Evolutionary conservation across 2,113 vertebrate genomes (phyloP).

Genomic region (Pionites leucogaster): DNA sequence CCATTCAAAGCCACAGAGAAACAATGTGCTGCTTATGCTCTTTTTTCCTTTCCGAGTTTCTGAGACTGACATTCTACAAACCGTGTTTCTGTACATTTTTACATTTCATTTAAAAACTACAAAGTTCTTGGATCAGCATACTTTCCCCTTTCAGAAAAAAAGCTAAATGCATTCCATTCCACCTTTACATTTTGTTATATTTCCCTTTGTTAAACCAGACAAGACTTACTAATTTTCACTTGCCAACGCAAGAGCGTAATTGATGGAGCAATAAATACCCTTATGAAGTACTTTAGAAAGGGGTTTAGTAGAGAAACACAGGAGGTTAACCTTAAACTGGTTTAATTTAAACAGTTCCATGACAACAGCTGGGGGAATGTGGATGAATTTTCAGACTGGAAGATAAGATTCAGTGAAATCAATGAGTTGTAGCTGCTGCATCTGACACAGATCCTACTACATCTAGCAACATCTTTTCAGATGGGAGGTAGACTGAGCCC

Average conservation of each 20-base stretch:
- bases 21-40: neutral
- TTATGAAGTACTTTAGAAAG: neutral
- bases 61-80: neutral
- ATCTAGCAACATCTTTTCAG: neutral
- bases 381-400: neutral
- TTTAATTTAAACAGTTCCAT: constrained; percentile 4
- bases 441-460: neutral
- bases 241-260: neutral
- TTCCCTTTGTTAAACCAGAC: neutral
- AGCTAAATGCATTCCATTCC: neutral
- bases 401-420: neutral
- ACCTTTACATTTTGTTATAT: neutral
- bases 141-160: neutral
- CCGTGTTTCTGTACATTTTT: neutral
- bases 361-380: neutral
- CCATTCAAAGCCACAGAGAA: neutral
- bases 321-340: neutral
- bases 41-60: neutral
- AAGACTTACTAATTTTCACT: neutral
- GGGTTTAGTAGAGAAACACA: neutral
- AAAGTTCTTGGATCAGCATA: neutral
- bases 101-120: neutral
- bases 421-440: neutral
- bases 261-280: neutral
- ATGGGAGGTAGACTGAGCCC: neutral